phyloP scores from a whole-genome alignment of 1,140 invertebrate genomes.

The Sipha flava region DNA sequence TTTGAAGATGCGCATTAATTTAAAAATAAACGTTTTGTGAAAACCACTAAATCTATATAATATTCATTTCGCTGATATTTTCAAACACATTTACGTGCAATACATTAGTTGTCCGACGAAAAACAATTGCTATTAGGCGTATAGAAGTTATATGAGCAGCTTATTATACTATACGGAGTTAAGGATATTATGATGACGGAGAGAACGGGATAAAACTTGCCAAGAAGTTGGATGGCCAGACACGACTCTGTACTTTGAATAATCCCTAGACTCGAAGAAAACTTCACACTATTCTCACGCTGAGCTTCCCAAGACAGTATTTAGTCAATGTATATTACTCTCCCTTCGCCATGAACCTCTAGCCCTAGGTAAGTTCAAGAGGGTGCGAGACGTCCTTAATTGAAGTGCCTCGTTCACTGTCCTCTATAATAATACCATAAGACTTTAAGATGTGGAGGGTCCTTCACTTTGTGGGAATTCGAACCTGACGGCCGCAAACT shows the following conservation, averaged over 20 bases:
- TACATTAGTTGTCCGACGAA: background rate
- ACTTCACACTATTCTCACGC: slow-evolving; percentile 5
- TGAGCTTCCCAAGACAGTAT: slow-evolving; percentile 18
- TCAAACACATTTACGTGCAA: background rate
- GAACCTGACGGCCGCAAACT: slow-evolving; percentile 28
- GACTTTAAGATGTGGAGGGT: slow-evolving; percentile 1
- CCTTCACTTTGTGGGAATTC: slow-evolving; percentile 23
- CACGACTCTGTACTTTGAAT: slow-evolving; percentile 31
- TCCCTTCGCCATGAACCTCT: background rate
- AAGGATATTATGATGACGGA: background rate
- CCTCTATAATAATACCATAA: slow-evolving; percentile 22
- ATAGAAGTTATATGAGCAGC: background rate
- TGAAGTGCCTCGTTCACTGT: slow-evolving; percentile 30
- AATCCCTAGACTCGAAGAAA: slow-evolving; percentile 26
- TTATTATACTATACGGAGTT: background rate
- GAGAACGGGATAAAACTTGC: slow-evolving; percentile 24
- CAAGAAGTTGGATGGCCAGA: slow-evolving; percentile 30
- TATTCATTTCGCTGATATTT: background rate
- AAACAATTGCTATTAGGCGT: background rate
- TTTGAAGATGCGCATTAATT: too few relatives aligned
- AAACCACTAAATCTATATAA: background rate
- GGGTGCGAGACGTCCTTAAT: slow-evolving; percentile 7
- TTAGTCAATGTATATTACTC: slow-evolving; percentile 2
- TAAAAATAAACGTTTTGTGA: too few relatives aligned
- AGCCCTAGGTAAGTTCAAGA: background rate